Base-by-base conservation (phyloP, 2,888 invertebrate species). In the Stratiomys singularior region DNA sequence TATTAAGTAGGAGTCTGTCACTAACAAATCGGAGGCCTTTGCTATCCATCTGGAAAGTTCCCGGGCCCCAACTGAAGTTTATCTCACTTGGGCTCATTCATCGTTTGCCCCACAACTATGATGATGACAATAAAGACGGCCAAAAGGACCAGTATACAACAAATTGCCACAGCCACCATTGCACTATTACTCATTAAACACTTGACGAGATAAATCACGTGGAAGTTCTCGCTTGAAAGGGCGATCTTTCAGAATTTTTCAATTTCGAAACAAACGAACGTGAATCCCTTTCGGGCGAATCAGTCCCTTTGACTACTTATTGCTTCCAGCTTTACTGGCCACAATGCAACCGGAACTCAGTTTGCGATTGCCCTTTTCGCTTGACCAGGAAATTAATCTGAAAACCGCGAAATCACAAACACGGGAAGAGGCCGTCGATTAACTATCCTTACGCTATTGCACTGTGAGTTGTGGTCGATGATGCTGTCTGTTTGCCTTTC, bases 131-230 rank as follows among this genome's bases (percentile, higher is more conserved):
- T 94, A 89, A 94, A 94, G 82, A 94, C 94, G 82, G 93, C 92
- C 85, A 94, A 89, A 82, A 94, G 90, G 86, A 94, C 92, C 84
- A 94, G 89, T 84, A 94, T 93, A 87, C 94, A 94, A 88, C 94
- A 94, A 83, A 94, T 93, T 83, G 94, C 94, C 83, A 94, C 94
- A 81, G 93, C 94, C 85, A 94, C 92, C 94, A 94, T 94, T 80
- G 87, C 87, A 82, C 86, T 87, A 79, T 87, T 87, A 84, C 87
- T 87, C 87, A 87, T 87, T 79, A 79, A 83, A 81, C 74, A 58
- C 58, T 74, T 28, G 18, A 74, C 37, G 44, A 74, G 15, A 27
- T 15, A 58, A 74, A 74, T 74, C 23, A 15, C 58, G 74, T 30
- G 30, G 37, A 37, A 37, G 60, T 47, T 25, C 18, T 2, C 23